A percentile compares a stretch with the other conserved stretches of the same genome.
phyloP scores from a whole-genome alignment of 2,888 invertebrate species.

The Philopedon plagiatum region DNA sequence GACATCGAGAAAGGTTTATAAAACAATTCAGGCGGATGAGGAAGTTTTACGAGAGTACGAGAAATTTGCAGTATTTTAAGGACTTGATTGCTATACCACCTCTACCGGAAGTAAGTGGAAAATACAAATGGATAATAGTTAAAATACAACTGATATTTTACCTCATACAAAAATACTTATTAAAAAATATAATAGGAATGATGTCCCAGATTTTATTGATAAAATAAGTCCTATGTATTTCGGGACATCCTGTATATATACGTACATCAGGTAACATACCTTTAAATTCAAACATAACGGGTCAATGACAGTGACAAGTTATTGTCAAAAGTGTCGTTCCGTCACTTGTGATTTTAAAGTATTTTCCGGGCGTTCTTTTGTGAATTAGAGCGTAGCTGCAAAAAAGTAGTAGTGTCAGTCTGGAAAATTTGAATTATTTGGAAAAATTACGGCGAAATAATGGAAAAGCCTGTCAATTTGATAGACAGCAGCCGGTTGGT shows the following conservation, averaged over 20 bases:
- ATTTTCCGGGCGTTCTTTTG: not conserved
- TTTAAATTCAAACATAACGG: too few relatives aligned
- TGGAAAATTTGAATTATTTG: slow-evolving; percentile 11
- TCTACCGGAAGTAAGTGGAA: slow-evolving; percentile 81
- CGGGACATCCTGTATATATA: too few relatives aligned
- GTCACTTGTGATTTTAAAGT: not conserved
- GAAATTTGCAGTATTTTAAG: slow-evolving; percentile 97
- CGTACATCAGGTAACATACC: too few relatives aligned
- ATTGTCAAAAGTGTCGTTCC: not conserved
- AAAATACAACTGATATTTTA: too few relatives aligned
- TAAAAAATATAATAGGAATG: too few relatives aligned
- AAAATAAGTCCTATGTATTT: too few relatives aligned
- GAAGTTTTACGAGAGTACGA: slow-evolving; percentile 93
- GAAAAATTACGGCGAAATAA: not conserved
- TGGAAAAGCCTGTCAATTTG: not conserved
- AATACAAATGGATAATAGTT: too few relatives aligned
- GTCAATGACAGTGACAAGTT: slow-evolving; percentile 2
- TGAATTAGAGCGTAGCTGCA: not conserved
- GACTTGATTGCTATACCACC: slow-evolving; percentile 94
- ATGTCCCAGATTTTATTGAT: too few relatives aligned
- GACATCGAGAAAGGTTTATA: slow-evolving; percentile 91
- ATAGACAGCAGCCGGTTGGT: too few relatives aligned
- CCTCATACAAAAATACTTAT: too few relatives aligned
- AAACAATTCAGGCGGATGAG: slow-evolving; percentile 91
- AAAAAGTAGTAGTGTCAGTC: not conserved